Percentiles rank a stretch among this genome's conserved stretches.
Conservation (phyloP, 2,888 invertebrate species). For the Drosophila stalkeri region DNA sequence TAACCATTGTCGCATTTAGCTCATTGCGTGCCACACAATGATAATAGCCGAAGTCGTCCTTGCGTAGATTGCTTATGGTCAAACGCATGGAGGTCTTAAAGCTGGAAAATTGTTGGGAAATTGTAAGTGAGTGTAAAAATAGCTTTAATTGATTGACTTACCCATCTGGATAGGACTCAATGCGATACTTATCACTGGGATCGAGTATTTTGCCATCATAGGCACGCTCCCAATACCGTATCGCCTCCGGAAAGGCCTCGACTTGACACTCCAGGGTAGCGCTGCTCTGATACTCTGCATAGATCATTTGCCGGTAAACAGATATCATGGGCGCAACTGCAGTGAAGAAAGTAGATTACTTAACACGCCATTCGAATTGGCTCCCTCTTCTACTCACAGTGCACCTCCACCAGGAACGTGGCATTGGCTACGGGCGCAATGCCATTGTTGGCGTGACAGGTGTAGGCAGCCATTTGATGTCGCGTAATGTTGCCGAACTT, state of each 20-base stretch:
- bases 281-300: conserved; percentile 89
- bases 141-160: conserved; percentile 39
- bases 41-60: conserved; percentile 91
- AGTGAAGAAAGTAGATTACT: not conserved
- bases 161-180: conserved; percentile 87
- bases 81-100: conserved; percentile 91
- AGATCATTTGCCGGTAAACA: conserved; percentile 91
- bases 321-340: conserved; percentile 93
- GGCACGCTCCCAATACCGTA: conserved; percentile 92
- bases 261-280: conserved; percentile 93
- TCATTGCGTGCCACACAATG: conserved; percentile 95
- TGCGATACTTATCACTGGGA: conserved; percentile 88
- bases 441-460: conserved; percentile 93
- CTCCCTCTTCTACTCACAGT: conserved; percentile 90
- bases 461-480: conserved; percentile 91
- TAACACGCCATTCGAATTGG: no score
- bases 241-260: conserved; percentile 94
- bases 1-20: conserved; percentile 91
- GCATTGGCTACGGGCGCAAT: conserved; percentile 93
- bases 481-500: conserved; percentile 91
- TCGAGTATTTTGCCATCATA: conserved; percentile 91
- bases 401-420: conserved; percentile 93
- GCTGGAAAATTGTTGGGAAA: conserved; percentile 42
- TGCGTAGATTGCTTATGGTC: conserved; percentile 89
- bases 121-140: not conserved